Conservation (phyloP, 2,888 invertebrate genomes). For the Spisula solida region DNA sequence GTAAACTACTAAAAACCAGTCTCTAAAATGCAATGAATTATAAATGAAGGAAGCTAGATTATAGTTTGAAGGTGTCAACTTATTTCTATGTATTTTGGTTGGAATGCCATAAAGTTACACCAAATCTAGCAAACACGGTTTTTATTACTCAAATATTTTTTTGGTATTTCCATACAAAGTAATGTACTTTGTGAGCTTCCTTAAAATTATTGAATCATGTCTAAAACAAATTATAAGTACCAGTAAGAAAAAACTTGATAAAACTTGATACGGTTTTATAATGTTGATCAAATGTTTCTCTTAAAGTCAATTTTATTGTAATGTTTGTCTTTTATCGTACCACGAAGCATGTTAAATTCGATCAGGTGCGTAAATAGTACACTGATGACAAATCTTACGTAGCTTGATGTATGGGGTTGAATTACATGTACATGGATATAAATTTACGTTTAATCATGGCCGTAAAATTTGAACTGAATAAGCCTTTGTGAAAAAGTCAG, state of each 20-base stretch:
- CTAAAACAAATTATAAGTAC: neutral
- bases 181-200: neutral
- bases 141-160: neutral
- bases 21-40: neutral
- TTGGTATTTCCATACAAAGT: neutral
- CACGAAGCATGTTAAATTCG: neutral
- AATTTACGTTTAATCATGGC: conserved; percentile 22
- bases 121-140: neutral
- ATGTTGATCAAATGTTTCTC: neutral
- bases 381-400: neutral
- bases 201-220: neutral
- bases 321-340: neutral
- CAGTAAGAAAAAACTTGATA: neutral
- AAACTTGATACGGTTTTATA: neutral
- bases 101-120: conserved; percentile 9
- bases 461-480: conserved; percentile 21
- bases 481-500: conserved; percentile 3
- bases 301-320: neutral
- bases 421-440: neutral
- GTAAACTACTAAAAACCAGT: neutral
- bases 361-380: conserved; percentile 20
- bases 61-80: neutral
- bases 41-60: too few relatives aligned
- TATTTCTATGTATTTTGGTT: neutral
- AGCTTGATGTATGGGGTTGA: neutral